Evolutionary conservation across 2,797 vertebrate genomes (phyloP), one percentile per base, ranked within the genome.

Genomic region (Ciconia nigra): DNA sequence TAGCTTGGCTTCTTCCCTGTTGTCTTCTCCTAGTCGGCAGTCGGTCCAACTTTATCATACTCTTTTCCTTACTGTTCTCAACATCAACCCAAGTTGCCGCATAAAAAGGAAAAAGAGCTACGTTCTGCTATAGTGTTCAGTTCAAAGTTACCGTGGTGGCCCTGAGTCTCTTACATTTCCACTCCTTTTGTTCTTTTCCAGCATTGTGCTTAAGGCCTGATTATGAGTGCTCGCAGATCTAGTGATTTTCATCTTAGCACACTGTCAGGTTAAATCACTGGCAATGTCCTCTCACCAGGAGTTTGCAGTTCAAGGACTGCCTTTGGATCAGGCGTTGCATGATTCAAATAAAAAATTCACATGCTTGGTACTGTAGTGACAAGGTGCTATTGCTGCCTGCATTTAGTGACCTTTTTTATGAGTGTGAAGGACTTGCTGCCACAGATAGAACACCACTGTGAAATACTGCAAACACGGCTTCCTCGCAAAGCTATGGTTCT

Each of bases 181-280:
- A 71, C 17, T 77, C 31, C 74, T 96, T 96, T 95, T 96, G 88
- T 87, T 94, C 83, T 95, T 94, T 91, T 90, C 59, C 89, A 81
- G 74, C 17, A 15, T 61, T 87, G 83, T 93, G 91, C 76, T 95
- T 59, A 62, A 65, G 77, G 86, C 35, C 71, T 83, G 92, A 69
- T 89, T 61, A 73, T 18, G 63, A 80, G 54, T 22, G 47, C 71
- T 71, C 0, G 0, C 46, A 87, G 90, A 87, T 52, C 47, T 35
- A 63, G 90, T 44, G 81, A 87, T 97, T 94, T 92, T 89, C 78
- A 44, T 83, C 86, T 89, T 74, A 92, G 66, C 90, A 81, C 86
- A 47, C 86, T 92, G 94, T 91, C 97, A 96, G 92, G 91, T 95
- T 93, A 91, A 85, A 94, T 97, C 95, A 85, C 78, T 42, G 21